A percentile compares a stretch with the other conserved stretches of the same genome.
phyloP scores from a whole-genome alignment of 2,113 vertebrate genomes.

The Mesocricetus auratus region DNA sequence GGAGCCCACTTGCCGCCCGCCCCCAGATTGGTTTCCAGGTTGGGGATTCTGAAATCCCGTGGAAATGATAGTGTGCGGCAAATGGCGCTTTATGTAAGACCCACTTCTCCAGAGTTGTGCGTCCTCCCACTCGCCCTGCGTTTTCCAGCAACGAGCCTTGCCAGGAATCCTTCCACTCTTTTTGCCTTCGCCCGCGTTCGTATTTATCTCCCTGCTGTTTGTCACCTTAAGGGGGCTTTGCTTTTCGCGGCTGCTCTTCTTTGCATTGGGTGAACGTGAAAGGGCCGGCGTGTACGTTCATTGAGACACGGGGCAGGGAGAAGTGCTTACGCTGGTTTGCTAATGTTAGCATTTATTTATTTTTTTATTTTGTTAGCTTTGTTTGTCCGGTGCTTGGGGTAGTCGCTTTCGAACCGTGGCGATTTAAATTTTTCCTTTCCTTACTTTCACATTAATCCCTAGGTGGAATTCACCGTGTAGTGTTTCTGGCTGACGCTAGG shows the following conservation, averaged over 20 bases:
- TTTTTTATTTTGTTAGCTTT: slow-evolving; percentile 66
- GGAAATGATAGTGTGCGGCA: slow-evolving; percentile 34
- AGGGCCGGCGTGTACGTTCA: background rate
- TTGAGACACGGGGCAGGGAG: background rate
- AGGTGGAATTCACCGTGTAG: slow-evolving; percentile 86
- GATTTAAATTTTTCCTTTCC: slow-evolving; percentile 83
- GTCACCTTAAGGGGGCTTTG: background rate
- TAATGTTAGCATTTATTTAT: background rate
- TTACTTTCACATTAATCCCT: slow-evolving; percentile 81
- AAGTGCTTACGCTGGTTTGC: background rate
- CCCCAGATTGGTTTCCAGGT: slow-evolving; percentile 18
- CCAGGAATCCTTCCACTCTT: slow-evolving; percentile 48
- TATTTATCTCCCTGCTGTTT: slow-evolving; percentile 27
- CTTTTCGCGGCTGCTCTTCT: slow-evolving; percentile 22
- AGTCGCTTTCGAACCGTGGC: slow-evolving; percentile 75
- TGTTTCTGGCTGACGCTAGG: slow-evolving; percentile 88
- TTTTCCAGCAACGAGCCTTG: slow-evolving; percentile 42
- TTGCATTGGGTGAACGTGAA: slow-evolving; percentile 20
- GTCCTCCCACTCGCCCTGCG: slow-evolving; percentile 54
- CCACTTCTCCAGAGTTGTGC: slow-evolving; percentile 38
- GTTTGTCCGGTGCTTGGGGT: background rate
- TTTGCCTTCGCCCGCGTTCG: background rate
- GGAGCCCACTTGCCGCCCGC: slow-evolving; percentile 46
- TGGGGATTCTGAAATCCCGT: background rate
- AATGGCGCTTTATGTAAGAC: slow-evolving; percentile 76